Conservation (phyloP, 2,797 vertebrate genomes). For the Neosilurus hyrtlii region DNA sequence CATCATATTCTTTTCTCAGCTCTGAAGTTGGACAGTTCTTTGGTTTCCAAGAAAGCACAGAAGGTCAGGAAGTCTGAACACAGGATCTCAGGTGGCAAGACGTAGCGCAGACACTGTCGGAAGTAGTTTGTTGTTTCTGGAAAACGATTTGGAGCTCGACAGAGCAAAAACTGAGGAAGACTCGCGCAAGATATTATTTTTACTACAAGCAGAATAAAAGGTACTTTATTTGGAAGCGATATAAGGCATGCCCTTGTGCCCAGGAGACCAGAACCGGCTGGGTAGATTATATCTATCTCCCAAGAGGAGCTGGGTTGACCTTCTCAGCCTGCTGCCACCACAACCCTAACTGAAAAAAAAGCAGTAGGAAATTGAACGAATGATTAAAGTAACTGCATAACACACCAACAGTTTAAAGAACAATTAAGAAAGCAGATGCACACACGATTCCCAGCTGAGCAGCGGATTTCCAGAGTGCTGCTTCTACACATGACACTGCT, state of each 20-base stretch:
- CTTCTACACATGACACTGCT: conserved; percentile 7
- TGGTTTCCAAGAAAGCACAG: background rate
- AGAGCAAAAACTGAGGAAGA: background rate
- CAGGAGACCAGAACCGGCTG: background rate
- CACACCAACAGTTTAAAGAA: background rate
- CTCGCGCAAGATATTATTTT: background rate
- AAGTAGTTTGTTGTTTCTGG: background rate
- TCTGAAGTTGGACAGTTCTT: background rate
- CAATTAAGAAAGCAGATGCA: conserved; percentile 3
- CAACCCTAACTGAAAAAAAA: conserved; percentile 4
- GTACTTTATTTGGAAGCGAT: background rate
- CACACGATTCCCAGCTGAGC: background rate
- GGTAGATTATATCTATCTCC: background rate
- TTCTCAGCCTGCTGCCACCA: background rate
- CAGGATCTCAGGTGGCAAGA: background rate
- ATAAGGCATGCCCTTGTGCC: too few relatives aligned
- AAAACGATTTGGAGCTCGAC: background rate
- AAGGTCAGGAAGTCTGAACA: background rate
- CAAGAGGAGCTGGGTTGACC: conserved; percentile 5
- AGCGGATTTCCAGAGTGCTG: conserved; percentile 2
- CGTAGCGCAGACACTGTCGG: background rate
- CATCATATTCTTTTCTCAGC: background rate
- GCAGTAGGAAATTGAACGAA: conserved; percentile 4
- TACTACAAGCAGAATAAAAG: background rate
- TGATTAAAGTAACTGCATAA: background rate